A percentile compares a stretch with the other conserved stretches of the same genome.
phyloP scores from a whole-genome alignment of 2,888 invertebrate species.

The Crossocerus cetratus region DNA sequence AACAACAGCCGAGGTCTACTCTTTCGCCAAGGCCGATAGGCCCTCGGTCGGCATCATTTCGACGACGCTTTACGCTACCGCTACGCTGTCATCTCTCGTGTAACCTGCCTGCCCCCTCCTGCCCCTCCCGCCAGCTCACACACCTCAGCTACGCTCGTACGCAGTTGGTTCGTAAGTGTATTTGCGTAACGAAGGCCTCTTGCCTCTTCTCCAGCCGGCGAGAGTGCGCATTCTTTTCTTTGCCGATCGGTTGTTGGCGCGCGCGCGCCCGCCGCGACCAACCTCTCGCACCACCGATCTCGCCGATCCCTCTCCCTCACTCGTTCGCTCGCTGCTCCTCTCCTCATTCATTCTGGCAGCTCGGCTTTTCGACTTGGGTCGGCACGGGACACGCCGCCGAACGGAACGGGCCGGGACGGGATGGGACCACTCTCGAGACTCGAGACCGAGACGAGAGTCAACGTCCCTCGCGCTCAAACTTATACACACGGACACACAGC shows the following conservation, averaged over 20 bases:
- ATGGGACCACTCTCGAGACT: too few relatives aligned
- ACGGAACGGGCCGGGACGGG: too few relatives aligned
- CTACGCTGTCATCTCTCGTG: too few relatives aligned
- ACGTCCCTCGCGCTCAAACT: too few relatives aligned
- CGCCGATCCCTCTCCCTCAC: not conserved
- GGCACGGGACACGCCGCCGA: too few relatives aligned
- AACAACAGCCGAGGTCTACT: conserved; percentile 42
- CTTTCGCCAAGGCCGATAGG: conserved; percentile 49
- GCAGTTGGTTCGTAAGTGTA: conserved; percentile 18
- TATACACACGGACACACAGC: too few relatives aligned
- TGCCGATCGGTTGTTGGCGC: conserved; percentile 10
- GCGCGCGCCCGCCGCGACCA: not conserved
- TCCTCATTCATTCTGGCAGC: conserved; percentile 36
- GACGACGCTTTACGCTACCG: conserved; percentile 3
- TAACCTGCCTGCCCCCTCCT: not conserved
- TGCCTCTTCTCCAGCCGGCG: conserved; percentile 21
- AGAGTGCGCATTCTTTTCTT: conserved; percentile 25
- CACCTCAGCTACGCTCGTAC: not conserved
- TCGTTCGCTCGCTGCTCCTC: not conserved
- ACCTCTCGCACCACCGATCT: too few relatives aligned
- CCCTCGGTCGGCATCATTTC: conserved; percentile 11
- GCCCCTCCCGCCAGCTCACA: not conserved
- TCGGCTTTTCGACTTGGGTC: conserved; percentile 20
- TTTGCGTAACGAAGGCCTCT: conserved; percentile 42
- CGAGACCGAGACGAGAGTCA: too few relatives aligned